A percentile compares a stretch with the other conserved stretches of the same genome.
Evolutionary conservation across 2,797 vertebrate species (phyloP).

Genomic region (Pachyuromys duprasi): DNA sequence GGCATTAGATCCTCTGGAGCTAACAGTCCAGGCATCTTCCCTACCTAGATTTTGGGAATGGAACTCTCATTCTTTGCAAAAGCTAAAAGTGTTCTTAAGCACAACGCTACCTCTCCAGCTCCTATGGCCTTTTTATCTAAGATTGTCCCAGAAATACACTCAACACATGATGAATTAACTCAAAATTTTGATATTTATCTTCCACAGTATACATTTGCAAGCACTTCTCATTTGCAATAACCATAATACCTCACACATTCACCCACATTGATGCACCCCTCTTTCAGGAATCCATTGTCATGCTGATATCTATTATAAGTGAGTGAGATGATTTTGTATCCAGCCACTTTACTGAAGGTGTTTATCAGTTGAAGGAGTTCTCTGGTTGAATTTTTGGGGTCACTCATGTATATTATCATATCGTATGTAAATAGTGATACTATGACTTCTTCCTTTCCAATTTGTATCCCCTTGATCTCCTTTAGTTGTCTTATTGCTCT

Average conservation of each 20-base stretch:
- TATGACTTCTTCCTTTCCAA: no score
- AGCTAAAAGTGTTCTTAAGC: not conserved
- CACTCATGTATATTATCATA: no score
- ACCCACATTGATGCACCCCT: not conserved
- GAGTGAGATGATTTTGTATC: no score
- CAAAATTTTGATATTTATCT: not conserved
- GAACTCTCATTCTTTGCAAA: not conserved
- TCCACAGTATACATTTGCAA: not conserved
- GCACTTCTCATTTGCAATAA: not conserved
- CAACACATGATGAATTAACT: not conserved
- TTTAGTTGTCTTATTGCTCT: no score
- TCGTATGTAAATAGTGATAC: no score
- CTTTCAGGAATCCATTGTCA: not conserved
- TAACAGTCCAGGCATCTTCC: no score
- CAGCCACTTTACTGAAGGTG: no score
- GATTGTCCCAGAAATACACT: not conserved
- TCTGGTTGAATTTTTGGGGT: no score
- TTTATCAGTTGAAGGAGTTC: no score
- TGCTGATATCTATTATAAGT: not conserved
- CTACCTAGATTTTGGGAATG: not conserved
- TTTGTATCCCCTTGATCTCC: no score
- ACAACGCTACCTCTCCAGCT: not conserved
- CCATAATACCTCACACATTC: not conserved
- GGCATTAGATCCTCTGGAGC: no score
- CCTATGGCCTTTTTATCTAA: not conserved